These are phyloP conservation scores for Caenorhabditis sp. DNA, from an alignment of 2,888 invertebrate genomes.

Conservation along the genomic window DNA sequence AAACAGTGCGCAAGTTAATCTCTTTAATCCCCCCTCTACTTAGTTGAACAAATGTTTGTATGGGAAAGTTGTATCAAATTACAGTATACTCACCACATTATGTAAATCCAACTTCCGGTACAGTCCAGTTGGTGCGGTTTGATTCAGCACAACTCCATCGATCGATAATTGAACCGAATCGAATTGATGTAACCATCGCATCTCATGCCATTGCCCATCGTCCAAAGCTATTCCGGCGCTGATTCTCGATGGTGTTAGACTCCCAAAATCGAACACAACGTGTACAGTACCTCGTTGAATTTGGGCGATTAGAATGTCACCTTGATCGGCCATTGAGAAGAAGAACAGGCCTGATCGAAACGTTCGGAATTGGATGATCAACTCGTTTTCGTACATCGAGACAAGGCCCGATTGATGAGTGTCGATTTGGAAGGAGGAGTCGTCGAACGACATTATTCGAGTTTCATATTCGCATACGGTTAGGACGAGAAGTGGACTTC, in stretches of 20 bases:
- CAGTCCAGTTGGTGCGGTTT: constrained; percentile 65
- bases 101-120: constrained; percentile 69
- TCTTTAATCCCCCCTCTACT: too few species aligned
- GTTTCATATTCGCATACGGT: constrained; percentile 64
- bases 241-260: constrained; percentile 54
- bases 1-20: too few species aligned
- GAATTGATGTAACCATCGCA: constrained; percentile 68
- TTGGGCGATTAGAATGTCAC: constrained; percentile 67
- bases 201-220: constrained; percentile 68
- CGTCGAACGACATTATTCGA: constrained; percentile 61
- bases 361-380: constrained; percentile 61
- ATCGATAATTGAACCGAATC: constrained; percentile 65
- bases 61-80: constrained; percentile 2
- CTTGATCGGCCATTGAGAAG: constrained; percentile 69
- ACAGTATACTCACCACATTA: constrained; percentile 47
- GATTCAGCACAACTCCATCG: constrained; percentile 64
- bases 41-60: not conserved
- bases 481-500: constrained; percentile 54
- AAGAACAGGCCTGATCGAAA: constrained; percentile 67
- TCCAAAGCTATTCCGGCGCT: constrained; percentile 65
- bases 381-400: constrained; percentile 69
- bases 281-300: constrained; percentile 63
- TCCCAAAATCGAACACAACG: constrained; percentile 67
- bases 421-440: constrained; percentile 62
- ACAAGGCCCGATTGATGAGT: constrained; percentile 57